Evolutionary conservation across 2,888 invertebrate genomes (phyloP).

Genomic region (Amiota minor): DNA sequence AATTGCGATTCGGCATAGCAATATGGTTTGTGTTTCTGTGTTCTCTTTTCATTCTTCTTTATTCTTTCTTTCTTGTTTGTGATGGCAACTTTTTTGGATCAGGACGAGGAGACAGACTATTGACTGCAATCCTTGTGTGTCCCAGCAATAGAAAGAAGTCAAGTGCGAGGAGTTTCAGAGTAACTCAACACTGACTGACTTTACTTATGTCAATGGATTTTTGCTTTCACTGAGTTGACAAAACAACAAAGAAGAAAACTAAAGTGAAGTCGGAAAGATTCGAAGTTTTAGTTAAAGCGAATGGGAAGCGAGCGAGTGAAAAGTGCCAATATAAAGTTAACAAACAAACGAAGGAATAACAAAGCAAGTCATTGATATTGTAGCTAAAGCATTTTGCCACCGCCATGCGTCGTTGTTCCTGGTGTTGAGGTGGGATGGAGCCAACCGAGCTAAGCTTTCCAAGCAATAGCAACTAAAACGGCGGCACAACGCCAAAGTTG

Average conservation of each 20-base stretch:
- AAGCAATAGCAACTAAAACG: background rate
- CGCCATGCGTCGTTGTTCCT: no score
- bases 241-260: background rate
- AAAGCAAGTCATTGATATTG: background rate
- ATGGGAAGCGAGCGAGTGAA: background rate
- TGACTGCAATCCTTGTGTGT: background rate
- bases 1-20: background rate
- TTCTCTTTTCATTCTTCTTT: background rate
- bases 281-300: background rate
- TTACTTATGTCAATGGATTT: background rate
- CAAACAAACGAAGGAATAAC: background rate
- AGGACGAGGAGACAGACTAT: background rate
- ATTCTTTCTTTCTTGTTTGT: background rate
- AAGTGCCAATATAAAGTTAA: background rate
- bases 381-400: background rate
- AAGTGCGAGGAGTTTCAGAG: constrained; percentile 11
- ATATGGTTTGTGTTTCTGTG: background rate
- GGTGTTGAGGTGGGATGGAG: background rate
- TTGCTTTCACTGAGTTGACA: background rate
- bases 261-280: background rate
- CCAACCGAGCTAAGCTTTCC: background rate
- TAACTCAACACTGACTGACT: background rate
- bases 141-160: constrained; percentile 16
- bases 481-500: background rate
- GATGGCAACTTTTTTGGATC: no score